These are phyloP conservation scores for Mycogona germanica DNA, from an alignment of 2,888 invertebrate species.

Conservation along the genomic window DNA sequence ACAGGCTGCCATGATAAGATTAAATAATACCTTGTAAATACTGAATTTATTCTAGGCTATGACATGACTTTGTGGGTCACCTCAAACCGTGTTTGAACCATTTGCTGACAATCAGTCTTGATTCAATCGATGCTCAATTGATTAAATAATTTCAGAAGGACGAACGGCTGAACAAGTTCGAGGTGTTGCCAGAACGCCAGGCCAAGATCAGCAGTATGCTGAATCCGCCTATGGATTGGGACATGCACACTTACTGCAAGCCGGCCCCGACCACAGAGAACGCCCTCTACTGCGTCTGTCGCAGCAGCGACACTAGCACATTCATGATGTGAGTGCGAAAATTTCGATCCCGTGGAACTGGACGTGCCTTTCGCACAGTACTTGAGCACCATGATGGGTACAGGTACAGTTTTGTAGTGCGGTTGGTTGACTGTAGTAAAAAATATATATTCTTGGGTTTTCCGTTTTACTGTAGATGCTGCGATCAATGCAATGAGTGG, in stretches of 20 bases:
- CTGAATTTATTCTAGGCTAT: no score
- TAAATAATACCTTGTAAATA: no score
- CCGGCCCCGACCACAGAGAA: constrained; percentile 16
- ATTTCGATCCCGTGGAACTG: background rate
- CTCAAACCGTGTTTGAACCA: no score
- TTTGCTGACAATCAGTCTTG: background rate
- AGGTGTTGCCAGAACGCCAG: constrained; percentile 69
- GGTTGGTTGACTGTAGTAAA: background rate
- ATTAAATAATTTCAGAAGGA: background rate
- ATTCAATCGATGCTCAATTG: background rate
- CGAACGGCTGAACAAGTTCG: constrained; percentile 45
- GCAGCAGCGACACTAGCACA: constrained; percentile 81
- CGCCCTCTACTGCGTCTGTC: constrained; percentile 77
- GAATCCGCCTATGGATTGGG: constrained; percentile 16
- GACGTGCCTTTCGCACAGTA: no score
- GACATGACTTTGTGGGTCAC: no score
- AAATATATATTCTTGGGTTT: background rate
- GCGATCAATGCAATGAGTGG: constrained; percentile 97
- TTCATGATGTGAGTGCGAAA: constrained; percentile 87
- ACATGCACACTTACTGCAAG: constrained; percentile 18
- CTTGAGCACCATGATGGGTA: no score
- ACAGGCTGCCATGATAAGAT: no score
- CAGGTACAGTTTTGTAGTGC: no score
- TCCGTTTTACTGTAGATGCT: constrained; percentile 46
- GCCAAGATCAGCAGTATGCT: constrained; percentile 19